Percentiles rank a stretch among this genome's conserved stretches.
Evolutionary conservation across 2,888 invertebrate genomes (phyloP).

Genomic region (Acronicta psi): DNA sequence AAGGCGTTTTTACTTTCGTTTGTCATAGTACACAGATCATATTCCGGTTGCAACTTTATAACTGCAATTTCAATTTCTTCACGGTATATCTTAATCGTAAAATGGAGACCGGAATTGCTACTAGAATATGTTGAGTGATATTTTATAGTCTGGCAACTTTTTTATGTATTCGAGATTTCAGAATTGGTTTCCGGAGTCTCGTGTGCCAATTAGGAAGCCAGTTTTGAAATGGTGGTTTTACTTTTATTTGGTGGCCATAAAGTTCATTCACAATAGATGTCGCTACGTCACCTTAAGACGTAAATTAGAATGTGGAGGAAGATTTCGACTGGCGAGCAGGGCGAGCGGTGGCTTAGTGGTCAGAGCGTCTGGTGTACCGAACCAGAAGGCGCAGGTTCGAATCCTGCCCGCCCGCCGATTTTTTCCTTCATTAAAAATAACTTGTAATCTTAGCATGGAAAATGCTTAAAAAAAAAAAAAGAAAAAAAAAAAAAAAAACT

Average conservation of each 20-base stretch:
- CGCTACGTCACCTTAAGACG: too few species aligned
- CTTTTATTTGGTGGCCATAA: background rate
- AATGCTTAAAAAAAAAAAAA: too few species aligned
- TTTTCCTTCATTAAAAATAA: too few species aligned
- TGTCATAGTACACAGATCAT: slow-evolving; percentile 31
- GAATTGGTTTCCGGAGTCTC: slow-evolving; percentile 3
- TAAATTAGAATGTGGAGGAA: too few species aligned
- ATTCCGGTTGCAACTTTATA: slow-evolving; percentile 37
- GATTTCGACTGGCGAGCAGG: too few species aligned
- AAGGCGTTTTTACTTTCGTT: slow-evolving; percentile 34
- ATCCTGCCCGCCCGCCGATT: too few species aligned
- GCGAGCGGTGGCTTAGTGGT: too few species aligned
- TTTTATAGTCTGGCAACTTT: slow-evolving; percentile 35
- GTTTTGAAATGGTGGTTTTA: slow-evolving; percentile 4
- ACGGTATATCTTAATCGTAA: slow-evolving; percentile 29
- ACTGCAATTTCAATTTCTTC: slow-evolving; percentile 44
- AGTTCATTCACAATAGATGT: background rate
- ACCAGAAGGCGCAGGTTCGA: too few species aligned
- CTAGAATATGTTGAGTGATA: slow-evolving; percentile 37
- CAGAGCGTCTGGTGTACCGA: too few species aligned
- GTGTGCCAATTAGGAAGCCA: slow-evolving; percentile 19
- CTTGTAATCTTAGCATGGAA: too few species aligned
- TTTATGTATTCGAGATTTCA: slow-evolving; percentile 25
- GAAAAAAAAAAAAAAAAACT: too few species aligned
- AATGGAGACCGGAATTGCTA: slow-evolving; percentile 31